Conservation (phyloP, 2,888 invertebrate species). For the Drosophila robusta region DNA sequence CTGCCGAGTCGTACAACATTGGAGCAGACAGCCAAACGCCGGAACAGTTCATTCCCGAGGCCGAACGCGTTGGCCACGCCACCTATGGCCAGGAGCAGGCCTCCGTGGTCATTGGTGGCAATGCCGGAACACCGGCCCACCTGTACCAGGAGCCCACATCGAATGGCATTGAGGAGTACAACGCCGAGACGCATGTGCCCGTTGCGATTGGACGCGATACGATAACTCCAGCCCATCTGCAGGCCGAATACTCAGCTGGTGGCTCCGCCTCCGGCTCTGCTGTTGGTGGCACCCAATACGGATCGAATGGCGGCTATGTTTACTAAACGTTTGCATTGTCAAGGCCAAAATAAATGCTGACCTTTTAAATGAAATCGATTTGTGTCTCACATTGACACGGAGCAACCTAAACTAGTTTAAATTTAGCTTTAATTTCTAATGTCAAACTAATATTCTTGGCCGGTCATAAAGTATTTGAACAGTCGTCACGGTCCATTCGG, state of each 20-base stretch:
- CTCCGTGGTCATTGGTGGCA: conserved; percentile 25
- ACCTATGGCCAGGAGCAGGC: conserved; percentile 33
- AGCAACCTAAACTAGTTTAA: background rate
- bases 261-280: conserved; percentile 8
- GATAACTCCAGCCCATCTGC: conserved; percentile 41
- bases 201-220: conserved; percentile 55
- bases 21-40: conserved; percentile 55
- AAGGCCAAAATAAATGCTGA: conserved; percentile 1
- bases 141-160: conserved; percentile 61
- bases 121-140: no score
- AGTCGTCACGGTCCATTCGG: conserved; percentile 9
- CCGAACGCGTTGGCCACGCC: conserved; percentile 43
- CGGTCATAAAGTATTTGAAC: background rate
- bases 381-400: background rate
- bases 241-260: conserved; percentile 15
- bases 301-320: conserved; percentile 82
- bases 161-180: conserved; percentile 70
- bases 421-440: conserved; percentile 13
- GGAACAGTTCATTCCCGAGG: conserved; percentile 49
- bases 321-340: conserved; percentile 62
- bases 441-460: conserved; percentile 12
- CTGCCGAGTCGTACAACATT: conserved; percentile 24
- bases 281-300: conserved; percentile 77
- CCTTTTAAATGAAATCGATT: background rate
- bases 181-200: conserved; percentile 60